Evolutionary conservation across 2,797 vertebrate genomes (phyloP).

Genomic region (Onychomys leucogaster): DNA sequence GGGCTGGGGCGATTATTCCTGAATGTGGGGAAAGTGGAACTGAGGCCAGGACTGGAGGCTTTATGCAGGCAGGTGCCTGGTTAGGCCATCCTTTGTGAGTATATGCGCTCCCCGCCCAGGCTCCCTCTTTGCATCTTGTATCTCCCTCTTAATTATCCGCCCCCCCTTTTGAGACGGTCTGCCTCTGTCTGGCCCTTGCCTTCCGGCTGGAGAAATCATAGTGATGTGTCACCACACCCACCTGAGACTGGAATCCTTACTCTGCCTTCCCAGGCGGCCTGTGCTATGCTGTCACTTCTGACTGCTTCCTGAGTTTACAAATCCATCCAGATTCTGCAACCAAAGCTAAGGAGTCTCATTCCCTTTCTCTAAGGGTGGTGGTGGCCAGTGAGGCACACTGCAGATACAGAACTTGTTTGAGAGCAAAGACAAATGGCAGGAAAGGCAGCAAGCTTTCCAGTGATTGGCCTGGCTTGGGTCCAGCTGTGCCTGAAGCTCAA

Average conservation of each 20-base stretch:
- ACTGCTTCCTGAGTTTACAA: neutral
- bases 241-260: neutral
- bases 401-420: neutral
- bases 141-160: neutral
- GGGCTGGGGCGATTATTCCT: neutral
- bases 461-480: neutral
- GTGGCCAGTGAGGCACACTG: neutral
- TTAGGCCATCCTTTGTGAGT: neutral
- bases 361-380: neutral
- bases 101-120: too few species aligned
- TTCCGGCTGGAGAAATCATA: neutral
- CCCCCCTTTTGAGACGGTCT: neutral
- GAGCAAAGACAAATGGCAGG: neutral
- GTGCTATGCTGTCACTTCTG: neutral
- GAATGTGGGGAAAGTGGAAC: neutral
- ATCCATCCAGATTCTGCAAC: neutral
- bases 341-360: neutral
- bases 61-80: neutral
- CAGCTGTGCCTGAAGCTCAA: neutral
- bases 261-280: neutral
- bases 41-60: neutral
- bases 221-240: too few species aligned
- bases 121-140: neutral
- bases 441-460: neutral
- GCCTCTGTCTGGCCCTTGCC: neutral